phyloP scores from a whole-genome alignment of 2,113 vertebrate species.

The Eurypyga helias region DNA sequence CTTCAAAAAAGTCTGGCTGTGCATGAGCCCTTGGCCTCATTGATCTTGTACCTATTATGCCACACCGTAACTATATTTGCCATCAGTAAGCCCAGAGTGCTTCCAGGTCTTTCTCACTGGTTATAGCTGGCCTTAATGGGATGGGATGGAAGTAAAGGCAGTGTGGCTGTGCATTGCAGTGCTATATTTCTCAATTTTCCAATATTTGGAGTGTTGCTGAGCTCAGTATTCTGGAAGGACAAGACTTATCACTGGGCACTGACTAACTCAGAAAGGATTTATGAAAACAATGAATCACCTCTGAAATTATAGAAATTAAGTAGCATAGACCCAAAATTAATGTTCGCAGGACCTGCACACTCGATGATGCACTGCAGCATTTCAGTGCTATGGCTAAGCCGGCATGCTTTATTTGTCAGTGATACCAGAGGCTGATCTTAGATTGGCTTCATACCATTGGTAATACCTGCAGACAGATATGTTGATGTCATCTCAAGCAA shows the following conservation, averaged over 20 bases:
- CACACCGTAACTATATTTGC: background rate
- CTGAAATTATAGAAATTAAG: background rate
- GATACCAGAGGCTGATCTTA: background rate
- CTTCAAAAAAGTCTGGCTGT: background rate
- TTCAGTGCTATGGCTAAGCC: background rate
- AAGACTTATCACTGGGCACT: background rate
- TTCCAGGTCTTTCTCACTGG: background rate
- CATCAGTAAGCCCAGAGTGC: background rate
- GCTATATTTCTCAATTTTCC: slow-evolving; percentile 22
- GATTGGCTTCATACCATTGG: background rate
- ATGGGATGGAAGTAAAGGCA: background rate
- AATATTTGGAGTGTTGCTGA: slow-evolving; percentile 30
- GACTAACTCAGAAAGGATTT: background rate
- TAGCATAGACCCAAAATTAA: background rate
- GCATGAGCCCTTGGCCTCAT: background rate
- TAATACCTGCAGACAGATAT: background rate
- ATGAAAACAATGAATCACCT: background rate
- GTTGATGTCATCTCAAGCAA: background rate
- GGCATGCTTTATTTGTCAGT: background rate
- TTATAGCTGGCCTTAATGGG: background rate
- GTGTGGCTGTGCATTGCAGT: background rate
- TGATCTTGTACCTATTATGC: background rate
- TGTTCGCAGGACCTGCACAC: background rate
- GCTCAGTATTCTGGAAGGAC: slow-evolving; percentile 8
- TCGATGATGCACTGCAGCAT: background rate